Evolutionary conservation across 2,888 invertebrate genomes (phyloP).

Genomic region (Eueremaeus valkanovi): DNA sequence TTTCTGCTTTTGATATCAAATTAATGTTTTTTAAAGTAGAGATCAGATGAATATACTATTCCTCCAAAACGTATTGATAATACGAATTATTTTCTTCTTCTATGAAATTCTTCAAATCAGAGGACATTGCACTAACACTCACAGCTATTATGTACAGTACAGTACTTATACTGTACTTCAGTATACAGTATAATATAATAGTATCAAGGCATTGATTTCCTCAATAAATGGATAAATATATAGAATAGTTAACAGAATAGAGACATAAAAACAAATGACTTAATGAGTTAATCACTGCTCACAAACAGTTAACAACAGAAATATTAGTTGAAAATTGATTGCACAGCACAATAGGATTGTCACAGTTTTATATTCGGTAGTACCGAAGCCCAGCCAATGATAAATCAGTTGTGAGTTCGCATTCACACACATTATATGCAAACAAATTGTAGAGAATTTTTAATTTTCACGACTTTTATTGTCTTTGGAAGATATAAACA

Average conservation of each 20-base stretch:
- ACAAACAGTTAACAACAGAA: too few species aligned
- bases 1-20: conserved; percentile 6
- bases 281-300: background rate
- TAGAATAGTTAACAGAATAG: background rate
- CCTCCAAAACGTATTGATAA: background rate
- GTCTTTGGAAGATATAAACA: too few species aligned
- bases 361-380: background rate
- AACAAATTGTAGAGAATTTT: background rate
- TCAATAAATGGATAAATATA: background rate
- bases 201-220: background rate
- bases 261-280: conserved; percentile 6
- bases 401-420: background rate
- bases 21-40: conserved; percentile 26
- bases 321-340: background rate
- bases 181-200: background rate
- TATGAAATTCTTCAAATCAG: background rate
- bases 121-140: conserved; percentile 20
- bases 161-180: too few species aligned
- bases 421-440: background rate
- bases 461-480: too few species aligned
- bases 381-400: too few species aligned
- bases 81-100: background rate
- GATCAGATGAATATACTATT: background rate
- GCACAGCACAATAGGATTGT: background rate
- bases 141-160: too few species aligned